Conservation (phyloP, 2,888 invertebrate species). For the Frankliniella intonsa region DNA sequence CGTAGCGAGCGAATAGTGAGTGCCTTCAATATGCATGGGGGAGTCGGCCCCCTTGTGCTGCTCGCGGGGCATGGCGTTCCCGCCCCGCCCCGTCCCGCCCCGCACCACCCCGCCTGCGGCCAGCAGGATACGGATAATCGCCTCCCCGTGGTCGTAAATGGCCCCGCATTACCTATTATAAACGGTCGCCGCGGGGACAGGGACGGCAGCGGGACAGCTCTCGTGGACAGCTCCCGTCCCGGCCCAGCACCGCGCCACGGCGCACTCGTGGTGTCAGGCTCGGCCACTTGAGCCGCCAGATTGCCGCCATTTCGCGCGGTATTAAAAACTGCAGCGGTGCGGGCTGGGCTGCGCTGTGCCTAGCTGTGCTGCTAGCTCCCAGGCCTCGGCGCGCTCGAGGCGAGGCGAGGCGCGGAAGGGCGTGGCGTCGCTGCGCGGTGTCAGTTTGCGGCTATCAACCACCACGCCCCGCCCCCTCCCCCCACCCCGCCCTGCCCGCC, state of each 20-base stretch:
- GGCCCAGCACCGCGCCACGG: background rate
- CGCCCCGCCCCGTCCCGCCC: background rate
- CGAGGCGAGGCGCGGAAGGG: background rate
- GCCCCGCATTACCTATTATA: slow-evolving; percentile 1
- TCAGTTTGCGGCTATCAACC: too few relatives aligned
- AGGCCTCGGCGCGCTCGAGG: background rate
- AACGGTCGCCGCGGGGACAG: background rate
- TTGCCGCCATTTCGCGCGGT: background rate
- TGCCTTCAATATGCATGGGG: background rate
- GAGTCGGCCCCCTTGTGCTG: background rate
- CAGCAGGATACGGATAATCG: slow-evolving; percentile 1
- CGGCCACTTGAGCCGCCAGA: background rate
- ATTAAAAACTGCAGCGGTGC: background rate
- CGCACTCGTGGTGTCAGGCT: background rate
- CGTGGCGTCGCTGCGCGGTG: background rate
- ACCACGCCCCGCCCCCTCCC: too few relatives aligned
- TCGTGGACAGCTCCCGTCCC: too few relatives aligned
- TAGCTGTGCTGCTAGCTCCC: background rate
- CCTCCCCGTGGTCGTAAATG: background rate
- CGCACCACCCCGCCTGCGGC: background rate
- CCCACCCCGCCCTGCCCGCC: too few relatives aligned
- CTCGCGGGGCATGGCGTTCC: background rate
- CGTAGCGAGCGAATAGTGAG: background rate
- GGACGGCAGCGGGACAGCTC: background rate
- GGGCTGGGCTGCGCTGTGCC: background rate